These are phyloP conservation scores for Dendronephthya gigantea DNA, from an alignment of 64 coral and sea anemone genomes.

Conservation along the genomic window DNA sequence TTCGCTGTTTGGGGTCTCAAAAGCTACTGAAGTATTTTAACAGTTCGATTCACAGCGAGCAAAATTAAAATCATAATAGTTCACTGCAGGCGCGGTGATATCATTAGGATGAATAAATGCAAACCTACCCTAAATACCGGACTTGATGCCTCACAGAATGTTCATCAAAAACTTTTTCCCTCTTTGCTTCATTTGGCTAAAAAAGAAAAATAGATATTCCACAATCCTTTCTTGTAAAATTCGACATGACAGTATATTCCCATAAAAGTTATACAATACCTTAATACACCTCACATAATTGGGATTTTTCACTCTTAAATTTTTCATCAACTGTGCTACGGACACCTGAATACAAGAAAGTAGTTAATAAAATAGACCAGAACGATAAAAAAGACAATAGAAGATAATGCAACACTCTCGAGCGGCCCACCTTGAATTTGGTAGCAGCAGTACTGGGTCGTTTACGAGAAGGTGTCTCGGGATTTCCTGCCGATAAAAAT, in stretches of 20 bases:
- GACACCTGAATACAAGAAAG: constrained; percentile 42
- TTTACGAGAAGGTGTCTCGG: constrained; percentile 53
- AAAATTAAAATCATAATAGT: too few species aligned
- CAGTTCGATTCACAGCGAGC: not conserved
- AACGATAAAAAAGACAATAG: too few species aligned
- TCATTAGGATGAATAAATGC: not conserved
- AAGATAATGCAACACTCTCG: too few species aligned
- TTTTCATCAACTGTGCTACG: constrained; percentile 81
- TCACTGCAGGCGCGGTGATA: not conserved
- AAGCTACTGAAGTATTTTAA: not conserved
- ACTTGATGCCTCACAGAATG: constrained; percentile 78
- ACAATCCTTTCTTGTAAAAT: not conserved
- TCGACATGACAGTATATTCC: not conserved
- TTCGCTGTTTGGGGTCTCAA: not conserved
- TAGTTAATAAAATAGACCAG: too few species aligned
- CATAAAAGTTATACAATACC: constrained; percentile 9
- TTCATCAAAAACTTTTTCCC: constrained; percentile 81
- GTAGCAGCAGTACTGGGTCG: constrained; percentile 68
- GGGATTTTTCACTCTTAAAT: constrained; percentile 75
- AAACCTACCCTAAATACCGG: constrained; percentile 84
- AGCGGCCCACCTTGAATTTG: constrained; percentile 84
- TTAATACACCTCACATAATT: constrained; percentile 97
- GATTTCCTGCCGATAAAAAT: constrained; percentile 45
- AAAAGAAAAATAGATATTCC: not conserved
- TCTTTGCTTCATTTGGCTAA: constrained; percentile 90